Base-by-base conservation (phyloP, 2,888 invertebrate genomes). In the Polydrusus tereticollis region DNA sequence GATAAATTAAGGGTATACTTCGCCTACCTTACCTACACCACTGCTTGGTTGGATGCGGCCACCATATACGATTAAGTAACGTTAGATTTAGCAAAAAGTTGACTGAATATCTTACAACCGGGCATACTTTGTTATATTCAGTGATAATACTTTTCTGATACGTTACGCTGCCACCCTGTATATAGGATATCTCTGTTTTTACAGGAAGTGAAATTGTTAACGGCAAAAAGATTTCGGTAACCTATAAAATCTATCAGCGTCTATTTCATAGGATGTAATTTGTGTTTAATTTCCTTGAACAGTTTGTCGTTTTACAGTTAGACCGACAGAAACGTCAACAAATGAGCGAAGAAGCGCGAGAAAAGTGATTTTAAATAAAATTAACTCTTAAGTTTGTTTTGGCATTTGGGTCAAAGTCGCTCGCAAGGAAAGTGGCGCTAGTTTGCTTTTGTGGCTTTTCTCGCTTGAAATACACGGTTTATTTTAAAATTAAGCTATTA, bases 361-460 rank as follows among this genome's bases (percentile, higher is more conserved):
- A 43, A 43, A 43, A 47, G n/a, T 47, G 47, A 47, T 47, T 59
- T 59, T 2, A 57, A 36, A 36, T 57, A 55, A 33, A 14, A 50
- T 50, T 18, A 50, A 23, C 7, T 16, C 18, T 18, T 33, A 50
- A 33, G 57, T 57, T 33, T 29, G 21, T 8, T 57, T 57, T 57
- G 33, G 20, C 18, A 57, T 57, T 57, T 38, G 18, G 57, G 57
- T 33, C 36, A 57, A 57, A 36, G 21, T 36, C 3, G 33, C 18
- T 57, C 33, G 33, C 33, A 29, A 33, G 2, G 14, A 10, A 10
- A 29, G 8, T 43, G 20, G 43, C 14, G 33, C 33, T 6, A 33
- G 33, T 33, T 33, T 29, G 7, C 5, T 29, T n/a, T n/a, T n/a
- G n/a, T n/a, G n/a, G n/a, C n/a, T n/a, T n/a, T n/a, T n/a, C n/a